These are phyloP conservation scores for Bombylius discolor DNA, from an alignment of 2,888 invertebrate species.

Conservation along the genomic window DNA sequence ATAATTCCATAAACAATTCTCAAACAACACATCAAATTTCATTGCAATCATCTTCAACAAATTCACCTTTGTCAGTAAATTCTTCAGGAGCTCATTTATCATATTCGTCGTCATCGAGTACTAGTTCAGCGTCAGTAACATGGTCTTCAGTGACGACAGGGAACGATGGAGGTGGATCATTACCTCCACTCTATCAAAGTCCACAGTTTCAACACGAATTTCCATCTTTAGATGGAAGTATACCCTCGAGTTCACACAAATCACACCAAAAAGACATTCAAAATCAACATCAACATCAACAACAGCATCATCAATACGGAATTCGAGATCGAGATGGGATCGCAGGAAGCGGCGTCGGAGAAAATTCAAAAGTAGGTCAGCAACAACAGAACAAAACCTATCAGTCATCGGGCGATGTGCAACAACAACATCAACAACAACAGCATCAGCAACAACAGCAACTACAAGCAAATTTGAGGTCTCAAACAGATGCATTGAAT, in stretches of 20 bases:
- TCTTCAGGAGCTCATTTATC: background rate
- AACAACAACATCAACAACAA: background rate
- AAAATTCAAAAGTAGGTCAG: constrained; percentile 6
- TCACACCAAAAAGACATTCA: constrained; percentile 25
- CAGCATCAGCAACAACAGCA: constrained; percentile 11
- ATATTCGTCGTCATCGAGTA: constrained; percentile 17
- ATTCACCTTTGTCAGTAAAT: background rate
- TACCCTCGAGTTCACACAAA: constrained; percentile 33
- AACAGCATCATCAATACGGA: constrained; percentile 13
- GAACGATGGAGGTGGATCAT: constrained; percentile 25
- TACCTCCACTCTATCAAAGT: constrained; percentile 61
- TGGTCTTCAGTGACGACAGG: constrained; percentile 48
- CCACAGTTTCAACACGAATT: constrained; percentile 94
- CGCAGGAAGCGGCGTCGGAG: constrained; percentile 16
- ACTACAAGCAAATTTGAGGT: constrained; percentile 26
- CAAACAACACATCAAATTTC: constrained; percentile 13
- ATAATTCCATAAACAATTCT: constrained; percentile 14
- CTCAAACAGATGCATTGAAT: constrained; percentile 33
- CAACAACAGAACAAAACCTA: constrained; percentile 15
- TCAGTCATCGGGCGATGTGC: constrained; percentile 10
- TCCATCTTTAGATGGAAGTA: constrained; percentile 61
- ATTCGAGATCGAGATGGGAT: constrained; percentile 5
- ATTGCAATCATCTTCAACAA: constrained; percentile 14
- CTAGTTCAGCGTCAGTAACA: constrained; percentile 42
- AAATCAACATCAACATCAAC: constrained; percentile 31